Base-by-base conservation (phyloP, 1,140 invertebrate genomes). In the Trichomalopsis sarcophagae region DNA sequence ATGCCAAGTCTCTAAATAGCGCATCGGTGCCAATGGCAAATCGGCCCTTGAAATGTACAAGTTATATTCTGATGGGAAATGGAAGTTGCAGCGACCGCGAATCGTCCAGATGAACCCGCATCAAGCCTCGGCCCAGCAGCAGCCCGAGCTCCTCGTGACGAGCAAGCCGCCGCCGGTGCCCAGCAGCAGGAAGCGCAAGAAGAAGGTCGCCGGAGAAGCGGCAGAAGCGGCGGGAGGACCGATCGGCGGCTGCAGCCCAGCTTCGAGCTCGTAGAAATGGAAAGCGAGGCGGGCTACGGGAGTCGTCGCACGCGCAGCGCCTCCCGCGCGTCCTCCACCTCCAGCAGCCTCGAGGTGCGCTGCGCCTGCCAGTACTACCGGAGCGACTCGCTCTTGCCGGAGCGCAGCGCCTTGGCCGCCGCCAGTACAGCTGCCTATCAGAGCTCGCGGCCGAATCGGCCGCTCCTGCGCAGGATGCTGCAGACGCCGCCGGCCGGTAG, bases 281-380 rank as follows among this genome's bases (percentile, higher is more conserved):
- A 90, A 86, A 89, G 91, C 82, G 89, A 92, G 80, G 87, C 40
- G 87, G 90, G 89, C 89, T n/a, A 62, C 55, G 5, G 14, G 9
- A 90, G 87, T 6, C 90, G 91, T 81, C 80, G 84, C 21, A 66
- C 80, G 33, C 69, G 79, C 36, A 77, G 79, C 81, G 87, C 88
- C 77, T 91, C 90, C 77, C 91, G 95, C 88, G 95, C 95, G 81
- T 95, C 95, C 88, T 94, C 95, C 85, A 94, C 94, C 89, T 95
- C 96, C 68, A 95, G 96, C 69, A 94, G 95, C 89, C 91, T 91
- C 88, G 96, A 97, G 91, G 97, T 97, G 71, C 95, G 96, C 84
- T 97, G 97, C 92, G 97, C 94, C 85, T 97, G 97, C 94, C 97
- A 97, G 94, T 97, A 95, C 94, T 97, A 95, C 92, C 95, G 96